Evolutionary conservation across 2,113 vertebrate genomes (phyloP).

Genomic region (Felis catus): F.catus_Fca126_mat1.0 CM031412.1:115439501-115440000

Average conservation of each 20-base stretch:
- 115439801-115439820: too few species aligned
- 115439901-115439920: too few species aligned
- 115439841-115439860: too few species aligned
- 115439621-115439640: background rate
- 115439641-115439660: background rate
- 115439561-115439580: conserved; percentile 10
- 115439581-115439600: background rate
- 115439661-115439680: background rate
- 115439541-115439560: background rate
- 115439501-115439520: background rate
- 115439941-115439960: too few species aligned
- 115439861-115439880: too few species aligned
- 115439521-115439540: background rate
- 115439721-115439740: background rate
- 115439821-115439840: too few species aligned
- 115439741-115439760: background rate
- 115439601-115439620: conserved; percentile 3
- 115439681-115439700: background rate
- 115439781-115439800: background rate
- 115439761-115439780: background rate
- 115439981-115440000: background rate
- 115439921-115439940: too few species aligned
- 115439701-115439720: background rate
- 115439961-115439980: too few species aligned
- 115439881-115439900: too few species aligned